Evolutionary conservation across 1,140 invertebrate genomes (phyloP), one percentile per base, ranked within the genome.

Genomic region (Drosophila auraria): DNA sequence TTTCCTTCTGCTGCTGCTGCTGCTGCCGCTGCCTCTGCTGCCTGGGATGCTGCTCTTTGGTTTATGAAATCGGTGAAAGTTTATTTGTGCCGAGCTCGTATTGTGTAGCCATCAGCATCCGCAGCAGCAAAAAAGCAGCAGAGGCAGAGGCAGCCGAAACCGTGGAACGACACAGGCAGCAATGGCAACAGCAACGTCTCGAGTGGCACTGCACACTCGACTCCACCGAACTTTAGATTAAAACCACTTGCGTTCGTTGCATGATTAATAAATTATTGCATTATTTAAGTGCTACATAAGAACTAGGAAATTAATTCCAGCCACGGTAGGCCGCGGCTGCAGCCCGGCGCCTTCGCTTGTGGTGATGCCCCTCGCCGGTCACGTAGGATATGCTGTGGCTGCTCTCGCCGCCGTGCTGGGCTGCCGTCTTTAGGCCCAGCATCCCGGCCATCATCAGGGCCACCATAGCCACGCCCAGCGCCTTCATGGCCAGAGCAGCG

Each of bases 401-500:
- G 11, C 93, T 94, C 30, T 96, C 95, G 30, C 95, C 94, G 23
- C 94, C 94, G n/a, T 93, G 93, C 17, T 95, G 94, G 0, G 95
- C 91, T 15, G 96, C 92, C 54, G 96, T 96, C 93, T 97, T 97
- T 6, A 96, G 93, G 8, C 96, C 96, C 3, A 96, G 94, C 42
- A 97, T 94, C 6, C 95, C 93, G 20, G 96, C 96, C 51, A 97
- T 93, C 95, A 96, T 95, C 25, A 97, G 89, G 2, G 96, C 96
- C 54, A 96, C 82, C 6, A 95, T 95, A 33, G 96, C 96, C 20
- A 95, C 94, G 51, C 94, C 94, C 53, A 95, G 78, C 8, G 94
- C 94, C 93, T 97, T 97, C 95, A 96, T 96, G 8, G 96, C 96
- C 2, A 97, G 79, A 6, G 96, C 93, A 69, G 95, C 96, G 9